Base-by-base conservation (phyloP, 2,113 vertebrate genomes). In the Platycercus adscitus region DNA sequence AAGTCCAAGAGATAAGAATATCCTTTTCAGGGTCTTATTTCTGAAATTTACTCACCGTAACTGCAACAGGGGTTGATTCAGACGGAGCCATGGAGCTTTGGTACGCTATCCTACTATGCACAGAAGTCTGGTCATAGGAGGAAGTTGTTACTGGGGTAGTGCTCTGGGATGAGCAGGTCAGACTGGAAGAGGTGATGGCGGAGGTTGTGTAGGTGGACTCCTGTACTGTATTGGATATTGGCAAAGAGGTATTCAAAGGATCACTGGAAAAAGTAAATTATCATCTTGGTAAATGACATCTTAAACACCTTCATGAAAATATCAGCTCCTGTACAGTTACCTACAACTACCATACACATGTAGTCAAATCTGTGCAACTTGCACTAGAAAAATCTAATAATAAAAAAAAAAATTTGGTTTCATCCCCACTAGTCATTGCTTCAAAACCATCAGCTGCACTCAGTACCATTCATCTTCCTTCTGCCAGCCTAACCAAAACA, bases 211-310 rank as follows among this genome's bases (percentile, higher is more conserved):
- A 98, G 75, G 97, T 98, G 24, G 98, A 90, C 31, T 97, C 98
- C 95, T 98, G 98, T 86, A 97, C 96, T 96, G 98, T 95, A 98
- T 83, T 98, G 95, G 98, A 97, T 96, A 98, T 96, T 95, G 98
- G 95, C 92, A 98, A 91, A 97, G 98, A 98, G 95, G 98, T 97
- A 97, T 97, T 98, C 96, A 98, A 96, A 95, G 98, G 94, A 95
- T 98, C 98, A 97, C 98, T 98, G 94, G 50, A 97, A 97, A 96
- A 93, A 96, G 89, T 73, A 72, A 97, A 96, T 63, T 93, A 80
- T 82, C 33, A 89, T 75, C 29, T 87, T 49, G 12, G 60, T 82
- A 94, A 89, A 79, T 6, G 2, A 39, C 26, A 68, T 58, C 52
- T 86, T 50, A 85, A 58, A 76, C 13, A 76, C 7, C 17, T 83